Conservation (phyloP, 2,113 vertebrate species). For the Mesitornis unicolor region DNA sequence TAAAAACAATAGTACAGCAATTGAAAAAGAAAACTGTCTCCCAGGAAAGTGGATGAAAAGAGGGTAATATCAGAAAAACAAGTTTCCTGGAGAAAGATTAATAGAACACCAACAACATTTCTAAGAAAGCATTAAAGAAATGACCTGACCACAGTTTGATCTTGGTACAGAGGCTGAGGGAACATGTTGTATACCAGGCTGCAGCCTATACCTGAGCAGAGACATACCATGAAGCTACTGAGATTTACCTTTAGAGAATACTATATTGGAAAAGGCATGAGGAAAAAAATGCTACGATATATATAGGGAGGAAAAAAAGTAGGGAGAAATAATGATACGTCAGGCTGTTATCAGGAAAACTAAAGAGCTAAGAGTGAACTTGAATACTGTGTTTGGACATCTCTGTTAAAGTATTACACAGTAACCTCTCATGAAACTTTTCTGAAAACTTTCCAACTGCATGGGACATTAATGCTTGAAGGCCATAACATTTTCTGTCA, state of each 20-base stretch:
- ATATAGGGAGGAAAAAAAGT: not conserved
- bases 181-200: not conserved
- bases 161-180: not conserved
- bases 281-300: not conserved
- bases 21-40: not conserved
- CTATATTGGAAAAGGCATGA: not conserved
- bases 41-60: not conserved
- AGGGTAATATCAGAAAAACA: not conserved
- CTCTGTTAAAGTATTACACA: not conserved
- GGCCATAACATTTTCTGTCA: not conserved
- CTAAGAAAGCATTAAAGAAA: not conserved
- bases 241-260: not conserved
- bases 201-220: not conserved
- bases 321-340: not conserved
- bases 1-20: not conserved
- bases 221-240: not conserved
- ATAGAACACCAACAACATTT: not conserved
- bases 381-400: not conserved
- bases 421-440: not conserved
- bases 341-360: not conserved
- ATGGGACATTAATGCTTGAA: not conserved
- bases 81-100: not conserved
- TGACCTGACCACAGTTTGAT: not conserved
- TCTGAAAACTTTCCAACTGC: not conserved
- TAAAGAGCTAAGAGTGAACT: not conserved